phyloP scores from a whole-genome alignment of 2,797 vertebrate genomes.

The Parauchenoglanis punctatus region DNA sequence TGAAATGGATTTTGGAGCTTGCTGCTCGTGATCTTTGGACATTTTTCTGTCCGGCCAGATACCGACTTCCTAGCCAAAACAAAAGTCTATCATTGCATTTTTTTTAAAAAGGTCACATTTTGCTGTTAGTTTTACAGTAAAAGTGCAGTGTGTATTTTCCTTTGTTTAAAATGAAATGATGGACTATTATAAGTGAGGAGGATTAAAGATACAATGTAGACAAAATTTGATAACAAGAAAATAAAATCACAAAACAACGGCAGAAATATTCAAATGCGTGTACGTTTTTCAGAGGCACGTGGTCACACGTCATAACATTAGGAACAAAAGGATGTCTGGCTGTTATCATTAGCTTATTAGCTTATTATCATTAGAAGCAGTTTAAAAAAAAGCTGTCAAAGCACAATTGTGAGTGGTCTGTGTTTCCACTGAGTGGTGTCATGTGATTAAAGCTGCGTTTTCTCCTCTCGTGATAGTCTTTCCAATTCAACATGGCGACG shows the following conservation, averaged over 20 bases:
- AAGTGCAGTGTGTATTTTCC: neutral
- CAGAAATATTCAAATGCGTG: neutral
- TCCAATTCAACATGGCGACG: too few relatives aligned
- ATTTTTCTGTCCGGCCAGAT: neutral
- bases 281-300: neutral
- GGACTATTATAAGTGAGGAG: neutral
- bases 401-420: too few relatives aligned
- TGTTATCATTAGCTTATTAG: too few relatives aligned
- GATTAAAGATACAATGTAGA: neutral
- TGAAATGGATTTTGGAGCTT: neutral
- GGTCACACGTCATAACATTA: neutral
- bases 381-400: too few relatives aligned
- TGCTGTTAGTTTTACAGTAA: neutral
- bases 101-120: neutral
- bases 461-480: too few relatives aligned
- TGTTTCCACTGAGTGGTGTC: too few relatives aligned
- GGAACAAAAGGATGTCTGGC: neutral
- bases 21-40: neutral
- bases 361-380: too few relatives aligned
- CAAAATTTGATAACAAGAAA: neutral
- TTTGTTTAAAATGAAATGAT: neutral
- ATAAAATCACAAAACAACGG: neutral
- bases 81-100: neutral
- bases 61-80: neutral
- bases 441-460: too few relatives aligned